Evolutionary conservation across 2,888 invertebrate genomes (phyloP).

Genomic region (Aphidoletes aphidimyza): DNA sequence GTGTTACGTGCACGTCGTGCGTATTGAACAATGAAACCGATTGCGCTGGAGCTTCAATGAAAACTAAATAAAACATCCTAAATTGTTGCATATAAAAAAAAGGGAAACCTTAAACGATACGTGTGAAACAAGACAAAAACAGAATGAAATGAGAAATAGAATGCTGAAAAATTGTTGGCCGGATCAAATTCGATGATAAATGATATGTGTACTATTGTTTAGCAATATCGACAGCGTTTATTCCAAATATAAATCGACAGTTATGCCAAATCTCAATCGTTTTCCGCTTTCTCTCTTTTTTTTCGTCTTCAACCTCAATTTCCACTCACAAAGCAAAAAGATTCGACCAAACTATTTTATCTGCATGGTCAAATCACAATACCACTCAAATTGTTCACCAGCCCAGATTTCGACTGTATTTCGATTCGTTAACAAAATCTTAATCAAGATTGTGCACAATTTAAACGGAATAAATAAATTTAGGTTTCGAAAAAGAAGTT

Average conservation of each 20-base stretch:
- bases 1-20: constrained; percentile 23
- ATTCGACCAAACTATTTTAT: constrained; percentile 2
- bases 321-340: background rate
- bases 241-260: background rate
- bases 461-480: constrained; percentile 46
- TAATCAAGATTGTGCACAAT: constrained; percentile 46
- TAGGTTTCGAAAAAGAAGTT: background rate
- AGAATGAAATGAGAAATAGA: no score
- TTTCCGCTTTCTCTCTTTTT: background rate
- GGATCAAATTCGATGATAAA: background rate
- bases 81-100: background rate
- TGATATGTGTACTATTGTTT: constrained; percentile 29
- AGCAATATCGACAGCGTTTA: background rate
- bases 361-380: constrained; percentile 14
- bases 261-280: background rate
- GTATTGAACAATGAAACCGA: background rate
- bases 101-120: no score
- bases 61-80: constrained; percentile 17
- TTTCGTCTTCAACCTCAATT: background rate
- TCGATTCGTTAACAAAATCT: background rate
- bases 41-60: constrained; percentile 27
- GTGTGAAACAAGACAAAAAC: no score
- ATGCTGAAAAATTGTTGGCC: background rate
- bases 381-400: no score
- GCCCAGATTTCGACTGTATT: background rate